These are phyloP conservation scores for Habropoda laboriosa DNA, from an alignment of 1,140 invertebrate genomes.

Conservation along the genomic window DNA sequence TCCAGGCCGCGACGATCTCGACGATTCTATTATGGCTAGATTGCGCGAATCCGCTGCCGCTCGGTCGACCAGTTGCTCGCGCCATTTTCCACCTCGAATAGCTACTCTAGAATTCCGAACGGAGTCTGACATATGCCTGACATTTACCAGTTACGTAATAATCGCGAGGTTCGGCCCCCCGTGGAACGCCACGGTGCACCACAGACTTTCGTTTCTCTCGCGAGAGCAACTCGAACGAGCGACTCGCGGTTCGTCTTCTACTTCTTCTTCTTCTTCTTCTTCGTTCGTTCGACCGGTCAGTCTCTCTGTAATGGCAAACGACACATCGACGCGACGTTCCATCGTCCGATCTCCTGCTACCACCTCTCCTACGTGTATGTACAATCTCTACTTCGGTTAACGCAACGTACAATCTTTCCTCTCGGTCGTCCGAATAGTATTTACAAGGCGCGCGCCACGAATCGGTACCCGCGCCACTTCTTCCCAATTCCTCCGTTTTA, in stretches of 20 bases:
- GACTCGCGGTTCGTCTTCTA: not conserved
- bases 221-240: constrained; percentile 12
- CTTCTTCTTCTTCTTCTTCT: not conserved
- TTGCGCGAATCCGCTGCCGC: constrained; percentile 36
- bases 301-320: constrained; percentile 67
- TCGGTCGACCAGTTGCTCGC: constrained; percentile 30
- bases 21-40: constrained; percentile 54
- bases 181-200: not conserved
- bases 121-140: constrained; percentile 29
- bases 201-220: constrained; percentile 10
- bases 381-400: constrained; percentile 9
- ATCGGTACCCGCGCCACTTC: not conserved
- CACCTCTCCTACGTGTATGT: constrained; percentile 12
- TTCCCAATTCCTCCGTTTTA: not conserved
- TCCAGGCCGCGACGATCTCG: constrained; percentile 3
- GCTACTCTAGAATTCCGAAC: constrained; percentile 1
- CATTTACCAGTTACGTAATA: constrained; percentile 22
- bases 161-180: not conserved
- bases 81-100: constrained; percentile 15
- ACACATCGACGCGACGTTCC: constrained; percentile 30
- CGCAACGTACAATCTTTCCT: too few species aligned
- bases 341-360: not conserved
- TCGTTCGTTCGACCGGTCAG: constrained; percentile 59
- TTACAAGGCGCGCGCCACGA: constrained; percentile 20
- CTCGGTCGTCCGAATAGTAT: constrained; percentile 34